Evolutionary conservation across 2,888 invertebrate genomes (phyloP).

Genomic region (Chrysolina americana): DNA sequence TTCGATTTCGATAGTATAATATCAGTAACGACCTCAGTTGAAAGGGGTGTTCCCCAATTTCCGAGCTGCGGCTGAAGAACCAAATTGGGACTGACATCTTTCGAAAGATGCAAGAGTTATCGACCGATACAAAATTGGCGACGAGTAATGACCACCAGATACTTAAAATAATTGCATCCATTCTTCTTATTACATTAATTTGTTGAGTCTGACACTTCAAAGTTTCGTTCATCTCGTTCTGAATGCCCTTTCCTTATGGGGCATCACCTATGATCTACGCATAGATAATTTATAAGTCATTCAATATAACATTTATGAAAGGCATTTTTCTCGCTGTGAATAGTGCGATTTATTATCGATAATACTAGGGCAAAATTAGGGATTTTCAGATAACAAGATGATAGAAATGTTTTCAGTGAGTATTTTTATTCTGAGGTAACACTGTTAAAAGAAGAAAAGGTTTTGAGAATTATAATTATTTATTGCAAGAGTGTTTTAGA

Average conservation of each 20-base stretch:
- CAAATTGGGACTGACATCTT: background rate
- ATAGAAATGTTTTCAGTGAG: no score
- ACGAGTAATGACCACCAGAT: background rate
- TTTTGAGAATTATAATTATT: no score
- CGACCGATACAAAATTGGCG: background rate
- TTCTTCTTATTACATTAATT: background rate
- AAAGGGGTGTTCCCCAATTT: no score
- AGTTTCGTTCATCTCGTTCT: background rate
- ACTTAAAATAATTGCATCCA: background rate
- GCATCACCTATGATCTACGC: constrained; percentile 4
- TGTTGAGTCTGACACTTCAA: background rate
- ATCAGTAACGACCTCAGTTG: no score
- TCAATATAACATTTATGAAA: background rate
- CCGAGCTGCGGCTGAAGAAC: background rate
- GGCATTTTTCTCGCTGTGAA: background rate
- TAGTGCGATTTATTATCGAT: background rate
- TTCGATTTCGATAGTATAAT: no score
- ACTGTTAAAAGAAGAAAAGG: no score
- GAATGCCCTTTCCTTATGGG: constrained; percentile 7
- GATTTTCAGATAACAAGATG: background rate
- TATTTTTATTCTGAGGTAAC: no score
- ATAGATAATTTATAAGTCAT: constrained; percentile 4
- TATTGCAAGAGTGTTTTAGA: no score
- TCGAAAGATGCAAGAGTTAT: background rate
- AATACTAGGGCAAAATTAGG: background rate